Evolutionary conservation across 2,797 vertebrate genomes (phyloP), one percentile per base, ranked within the genome.

Genomic region (Gymnothorax reevesii): DNA sequence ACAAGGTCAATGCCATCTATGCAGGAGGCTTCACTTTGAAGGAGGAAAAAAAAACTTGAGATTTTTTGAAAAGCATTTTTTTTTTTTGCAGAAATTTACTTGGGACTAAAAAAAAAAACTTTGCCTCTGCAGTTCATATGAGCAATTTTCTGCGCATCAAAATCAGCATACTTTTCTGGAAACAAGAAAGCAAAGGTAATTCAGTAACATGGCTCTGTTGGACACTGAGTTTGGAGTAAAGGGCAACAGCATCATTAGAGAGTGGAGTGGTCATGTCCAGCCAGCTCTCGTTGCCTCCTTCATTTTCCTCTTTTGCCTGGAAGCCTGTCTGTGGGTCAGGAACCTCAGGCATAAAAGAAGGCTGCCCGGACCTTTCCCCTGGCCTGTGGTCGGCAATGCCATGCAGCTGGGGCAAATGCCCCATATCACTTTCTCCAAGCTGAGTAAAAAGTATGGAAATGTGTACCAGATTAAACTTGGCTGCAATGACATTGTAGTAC

Each of bases 331-430:
- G 82, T 94, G 94, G 94, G 88, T 94, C 77, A 93, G 94, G 83
- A 96, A 92, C 85, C 82, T 92, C 27, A 66, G 90, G 57, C 92
- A 93, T 25, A 94, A 89, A 86, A 95, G 84, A 27, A 92, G 92
- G 87, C 95, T 95, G 1, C 97, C 96, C 0, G 97, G 97, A 52
- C 97, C 97, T 5, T 96, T 96, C 3, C 93, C 96, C 0, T 98
- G 97, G 97, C 97, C 97, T 0, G 66, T 98, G 90, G 94, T 97
- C 89, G 97, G 97, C 64, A 97, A 98, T 12, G 96, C 91, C 86
- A 95, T 97, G 95, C 96, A 97, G 91, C 94, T 98, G 88, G 97
- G 97, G 62, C 95, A 94, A 87, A 94, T 97, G 95, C 97, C 97
- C 7, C 97, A 97, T 91, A 93, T 96, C 89, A 94, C 96, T 2